Percentiles rank a stretch among this genome's conserved stretches.
Evolutionary conservation across 1,140 invertebrate genomes (phyloP).

Genomic region (Acromyrmex charruanus): DNA sequence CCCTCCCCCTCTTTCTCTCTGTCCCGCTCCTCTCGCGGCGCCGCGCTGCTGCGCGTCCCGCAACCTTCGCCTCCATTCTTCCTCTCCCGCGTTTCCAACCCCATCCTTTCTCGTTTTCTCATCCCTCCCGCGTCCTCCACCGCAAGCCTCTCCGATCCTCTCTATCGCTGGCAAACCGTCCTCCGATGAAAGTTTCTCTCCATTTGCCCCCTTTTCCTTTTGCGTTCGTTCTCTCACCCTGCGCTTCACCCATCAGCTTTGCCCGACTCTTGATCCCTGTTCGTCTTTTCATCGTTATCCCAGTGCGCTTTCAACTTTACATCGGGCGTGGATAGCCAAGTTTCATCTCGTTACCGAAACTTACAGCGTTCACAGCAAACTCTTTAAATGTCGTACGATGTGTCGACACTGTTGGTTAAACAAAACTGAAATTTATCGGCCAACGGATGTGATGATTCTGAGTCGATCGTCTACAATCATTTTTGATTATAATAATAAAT

Average conservation of each 20-base stretch:
- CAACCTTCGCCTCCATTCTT: conserved; percentile 16
- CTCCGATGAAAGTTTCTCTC: conserved; percentile 15
- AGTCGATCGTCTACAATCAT: background rate
- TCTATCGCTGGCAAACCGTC: conserved; percentile 23
- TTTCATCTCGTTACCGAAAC: conserved; percentile 80
- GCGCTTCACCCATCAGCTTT: conserved; percentile 34
- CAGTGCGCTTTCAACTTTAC: conserved; percentile 50
- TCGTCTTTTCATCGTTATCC: conserved; percentile 40
- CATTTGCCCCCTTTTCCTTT: background rate
- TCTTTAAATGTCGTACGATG: conserved; percentile 42
- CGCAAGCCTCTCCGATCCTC: background rate
- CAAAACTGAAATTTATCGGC: background rate
- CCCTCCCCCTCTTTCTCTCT: conserved; percentile 50
- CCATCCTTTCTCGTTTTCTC: conserved; percentile 22
- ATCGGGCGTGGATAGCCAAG: conserved; percentile 56
- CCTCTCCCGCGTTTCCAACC: conserved; percentile 45
- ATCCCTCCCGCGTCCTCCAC: background rate
- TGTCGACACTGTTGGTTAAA: conserved; percentile 12
- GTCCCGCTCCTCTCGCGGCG: conserved; percentile 44
- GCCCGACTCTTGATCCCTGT: conserved; percentile 43
- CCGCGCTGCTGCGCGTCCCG: conserved; percentile 36
- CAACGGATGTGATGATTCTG: background rate
- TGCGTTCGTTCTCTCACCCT: background rate
- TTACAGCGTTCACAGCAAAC: conserved; percentile 63
- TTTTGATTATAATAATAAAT: background rate